Evolutionary conservation across 2,888 invertebrate genomes (phyloP), one percentile per base, ranked within the genome.

Genomic region (Cephus runcator): DNA sequence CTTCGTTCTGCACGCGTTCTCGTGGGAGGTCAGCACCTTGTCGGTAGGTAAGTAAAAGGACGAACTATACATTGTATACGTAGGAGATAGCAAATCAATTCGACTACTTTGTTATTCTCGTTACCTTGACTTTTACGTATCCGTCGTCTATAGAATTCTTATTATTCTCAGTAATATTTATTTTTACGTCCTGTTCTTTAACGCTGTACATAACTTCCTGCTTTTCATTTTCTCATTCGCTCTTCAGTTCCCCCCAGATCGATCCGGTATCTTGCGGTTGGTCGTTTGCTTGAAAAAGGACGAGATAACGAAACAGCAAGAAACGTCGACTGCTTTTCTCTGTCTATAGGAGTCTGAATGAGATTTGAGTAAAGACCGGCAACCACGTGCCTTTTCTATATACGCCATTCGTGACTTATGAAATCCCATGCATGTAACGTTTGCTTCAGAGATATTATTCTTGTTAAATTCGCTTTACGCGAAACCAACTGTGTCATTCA

Each of bases 21-120:
- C 85, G 84, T 77, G 80, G 83, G 84, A 85, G 85, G 83, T 85
- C 85, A 85, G 84, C 85, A 83, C 84, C 82, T 82, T 82, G 82
- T 78, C 79, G 79, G 80, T 81, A 76, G 82, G 85, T 82, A 82
- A 83, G 82, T 79, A 71, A 76, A 81, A 69, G 71, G 56, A 56
- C 56, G 56, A 56, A 56, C 56, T 56, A 56, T 56, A 56, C 9
- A 6, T 23, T 56, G 23, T 23, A 56, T 56, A 23, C 56, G 56
- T 56, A 56, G 56, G 56, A 56, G 23, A 56, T 56, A 56, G 23
- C 2, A 23, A 9, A 56, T 56, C 56, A 56, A 56, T 56, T 15
- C 56, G 56, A 23, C 56, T 56, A 56, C 56, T 6, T 56, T 23
- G 56, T 56, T 23, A 23, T 56, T 56, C 9, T 35, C 23, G 23